Evolutionary conservation across 2,113 vertebrate species (phyloP).

Genomic region (Promerops cafer): DNA sequence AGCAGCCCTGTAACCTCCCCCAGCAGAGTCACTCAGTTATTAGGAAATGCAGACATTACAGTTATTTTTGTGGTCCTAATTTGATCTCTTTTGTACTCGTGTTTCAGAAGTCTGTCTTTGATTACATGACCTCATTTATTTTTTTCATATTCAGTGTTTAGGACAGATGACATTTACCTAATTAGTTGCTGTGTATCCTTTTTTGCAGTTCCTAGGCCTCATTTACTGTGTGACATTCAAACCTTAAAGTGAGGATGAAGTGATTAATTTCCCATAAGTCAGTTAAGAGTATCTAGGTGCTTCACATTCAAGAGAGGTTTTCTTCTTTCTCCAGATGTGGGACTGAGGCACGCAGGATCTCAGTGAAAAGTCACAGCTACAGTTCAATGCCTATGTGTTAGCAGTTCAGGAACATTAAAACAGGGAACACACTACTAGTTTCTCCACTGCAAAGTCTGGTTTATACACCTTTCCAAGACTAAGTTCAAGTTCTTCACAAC

Average conservation of each 20-base stretch:
- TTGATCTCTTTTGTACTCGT: background rate
- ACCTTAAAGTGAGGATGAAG: background rate
- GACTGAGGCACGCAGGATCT: background rate
- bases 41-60: background rate
- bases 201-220: background rate
- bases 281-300: background rate
- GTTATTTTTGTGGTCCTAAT: background rate
- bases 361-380: background rate
- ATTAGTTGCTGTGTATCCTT: background rate
- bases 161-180: background rate
- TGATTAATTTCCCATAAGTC: background rate
- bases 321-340: background rate
- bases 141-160: background rate
- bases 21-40: background rate
- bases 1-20: background rate
- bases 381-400: background rate
- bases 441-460: background rate
- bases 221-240: background rate
- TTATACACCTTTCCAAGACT: background rate
- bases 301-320: background rate
- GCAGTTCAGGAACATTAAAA: background rate
- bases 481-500: background rate
- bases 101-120: background rate
- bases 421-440: background rate
- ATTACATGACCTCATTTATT: background rate